These are phyloP conservation scores for Griposia aprilina DNA, from an alignment of 2,888 invertebrate genomes.

Conservation along the genomic window DNA sequence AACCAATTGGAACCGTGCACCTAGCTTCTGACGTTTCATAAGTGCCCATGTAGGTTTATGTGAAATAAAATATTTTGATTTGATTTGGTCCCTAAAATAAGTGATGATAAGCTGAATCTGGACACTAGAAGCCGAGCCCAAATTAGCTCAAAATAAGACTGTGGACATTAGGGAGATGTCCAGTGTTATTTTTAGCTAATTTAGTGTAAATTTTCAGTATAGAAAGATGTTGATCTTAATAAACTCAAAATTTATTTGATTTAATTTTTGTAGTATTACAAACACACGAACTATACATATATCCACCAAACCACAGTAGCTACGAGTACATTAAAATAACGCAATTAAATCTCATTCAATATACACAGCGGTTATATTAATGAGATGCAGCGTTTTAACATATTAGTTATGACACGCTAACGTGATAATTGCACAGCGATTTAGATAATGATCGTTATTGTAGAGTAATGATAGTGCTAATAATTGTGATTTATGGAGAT, in stretches of 20 bases:
- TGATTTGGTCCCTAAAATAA: background rate
- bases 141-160: background rate
- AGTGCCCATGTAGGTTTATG: too few species aligned
- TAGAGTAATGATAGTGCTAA: slow-evolving; percentile 46
- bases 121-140: background rate
- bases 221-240: too few species aligned
- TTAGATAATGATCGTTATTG: slow-evolving; percentile 65
- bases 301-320: background rate
- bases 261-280: too few species aligned
- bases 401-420: slow-evolving; percentile 62
- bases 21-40: too few species aligned
- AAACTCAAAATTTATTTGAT: too few species aligned
- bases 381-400: slow-evolving; percentile 63
- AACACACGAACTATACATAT: too few species aligned
- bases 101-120: background rate
- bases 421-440: slow-evolving; percentile 64
- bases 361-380: slow-evolving; percentile 54
- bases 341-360: slow-evolving; percentile 44
- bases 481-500: slow-evolving; percentile 54
- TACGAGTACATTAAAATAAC: slow-evolving; percentile 37
- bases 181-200: too few species aligned
- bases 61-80: too few species aligned
- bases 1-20: too few species aligned
- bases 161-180: too few species aligned
- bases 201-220: background rate